Evolutionary conservation across 1,140 invertebrate genomes (phyloP).

Genomic region (Nymphalis io): DNA sequence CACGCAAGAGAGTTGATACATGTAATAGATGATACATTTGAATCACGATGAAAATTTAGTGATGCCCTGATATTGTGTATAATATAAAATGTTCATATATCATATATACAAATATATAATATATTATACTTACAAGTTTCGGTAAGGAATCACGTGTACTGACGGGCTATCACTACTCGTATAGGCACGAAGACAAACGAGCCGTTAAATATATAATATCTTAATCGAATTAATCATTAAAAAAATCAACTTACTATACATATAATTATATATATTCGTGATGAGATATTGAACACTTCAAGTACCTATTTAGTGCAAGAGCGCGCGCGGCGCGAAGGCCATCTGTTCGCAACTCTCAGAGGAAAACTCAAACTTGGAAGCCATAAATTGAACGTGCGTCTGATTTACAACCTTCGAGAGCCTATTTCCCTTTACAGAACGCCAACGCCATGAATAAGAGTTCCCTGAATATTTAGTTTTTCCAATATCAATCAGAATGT

Average conservation of each 20-base stretch:
- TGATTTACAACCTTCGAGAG: constrained; percentile 28
- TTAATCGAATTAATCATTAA: too few species aligned
- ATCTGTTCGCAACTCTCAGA: constrained; percentile 24
- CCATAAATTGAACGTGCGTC: constrained; percentile 31
- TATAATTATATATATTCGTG: background rate
- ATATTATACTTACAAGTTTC: too few species aligned
- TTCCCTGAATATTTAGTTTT: background rate
- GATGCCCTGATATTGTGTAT: too few species aligned
- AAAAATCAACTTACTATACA: background rate
- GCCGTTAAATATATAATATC: too few species aligned
- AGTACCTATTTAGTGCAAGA: background rate
- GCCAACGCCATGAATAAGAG: background rate
- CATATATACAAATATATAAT: too few species aligned
- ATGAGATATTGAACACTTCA: background rate
- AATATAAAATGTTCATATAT: too few species aligned
- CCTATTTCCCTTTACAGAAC: constrained; percentile 17
- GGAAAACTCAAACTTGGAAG: constrained; percentile 25
- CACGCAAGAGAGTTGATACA: too few species aligned
- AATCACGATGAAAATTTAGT: too few species aligned
- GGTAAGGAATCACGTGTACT: too few species aligned
- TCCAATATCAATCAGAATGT: background rate
- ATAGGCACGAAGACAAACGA: too few species aligned
- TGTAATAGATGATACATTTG: too few species aligned
- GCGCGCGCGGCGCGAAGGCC: background rate
- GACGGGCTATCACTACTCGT: too few species aligned